A percentile compares a stretch with the other conserved stretches of the same genome.
Conservation (phyloP, 1,140 invertebrate species). For the Lepidurus couesii region DNA sequence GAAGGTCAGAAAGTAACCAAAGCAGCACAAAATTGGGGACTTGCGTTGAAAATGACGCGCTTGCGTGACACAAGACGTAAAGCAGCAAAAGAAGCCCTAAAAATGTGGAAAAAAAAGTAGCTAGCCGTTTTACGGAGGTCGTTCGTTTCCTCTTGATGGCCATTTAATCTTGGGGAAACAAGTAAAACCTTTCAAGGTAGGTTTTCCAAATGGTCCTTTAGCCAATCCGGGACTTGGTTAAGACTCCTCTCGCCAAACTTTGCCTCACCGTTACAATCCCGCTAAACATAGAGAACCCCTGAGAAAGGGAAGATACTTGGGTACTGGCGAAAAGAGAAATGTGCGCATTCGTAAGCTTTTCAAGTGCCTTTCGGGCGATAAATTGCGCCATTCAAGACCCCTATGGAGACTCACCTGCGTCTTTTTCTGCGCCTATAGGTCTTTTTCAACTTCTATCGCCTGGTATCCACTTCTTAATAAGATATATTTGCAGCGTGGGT, state of each 20-base stretch:
- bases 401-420: constrained; percentile 2
- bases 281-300: background rate
- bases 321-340: background rate
- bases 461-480: too few relatives aligned
- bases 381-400: constrained; percentile 18
- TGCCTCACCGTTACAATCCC: background rate
- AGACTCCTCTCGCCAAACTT: background rate
- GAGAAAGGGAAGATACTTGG: background rate
- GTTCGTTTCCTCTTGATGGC: constrained; percentile 5
- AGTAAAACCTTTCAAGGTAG: constrained; percentile 19
- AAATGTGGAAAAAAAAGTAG: constrained; percentile 2
- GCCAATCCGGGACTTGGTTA: background rate
- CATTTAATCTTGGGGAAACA: constrained; percentile 16
- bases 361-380: constrained; percentile 6
- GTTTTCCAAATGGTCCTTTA: background rate
- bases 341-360: constrained; percentile 15
- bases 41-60: background rate
- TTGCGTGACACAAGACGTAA: background rate
- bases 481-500: too few relatives aligned
- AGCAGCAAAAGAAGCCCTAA: background rate
- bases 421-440: background rate
- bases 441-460: background rate
- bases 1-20: background rate
- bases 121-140: constrained; percentile 13
- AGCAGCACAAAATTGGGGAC: background rate